These are phyloP conservation scores for Meriones psammophilus DNA, from an alignment of 2,797 vertebrate genomes.

Conservation along the genomic window DNA sequence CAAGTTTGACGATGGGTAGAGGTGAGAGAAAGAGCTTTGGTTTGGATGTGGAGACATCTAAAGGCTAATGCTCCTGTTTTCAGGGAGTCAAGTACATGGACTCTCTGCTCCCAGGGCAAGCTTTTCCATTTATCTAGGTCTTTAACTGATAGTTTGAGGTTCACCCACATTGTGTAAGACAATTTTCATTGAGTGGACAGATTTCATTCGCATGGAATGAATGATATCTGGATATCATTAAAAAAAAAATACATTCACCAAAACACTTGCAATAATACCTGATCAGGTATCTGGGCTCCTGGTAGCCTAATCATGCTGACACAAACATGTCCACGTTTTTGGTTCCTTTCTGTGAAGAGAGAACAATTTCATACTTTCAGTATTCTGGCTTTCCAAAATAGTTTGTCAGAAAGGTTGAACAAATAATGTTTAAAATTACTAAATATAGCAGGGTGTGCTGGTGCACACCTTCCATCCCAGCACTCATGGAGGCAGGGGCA, in stretches of 20 bases:
- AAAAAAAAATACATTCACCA: not conserved
- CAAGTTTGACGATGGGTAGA: not conserved
- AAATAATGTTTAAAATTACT: conserved; percentile 5
- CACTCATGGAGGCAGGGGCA: no score
- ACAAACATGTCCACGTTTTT: not conserved
- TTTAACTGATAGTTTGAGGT: not conserved
- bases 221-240: not conserved
- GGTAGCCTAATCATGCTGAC: not conserved
- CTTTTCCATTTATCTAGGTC: not conserved
- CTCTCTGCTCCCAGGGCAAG: not conserved
- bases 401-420: conserved; percentile 14
- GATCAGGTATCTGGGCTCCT: not conserved
- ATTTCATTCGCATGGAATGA: not conserved
- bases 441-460: not conserved
- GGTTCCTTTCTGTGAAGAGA: not conserved
- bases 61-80: not conserved
- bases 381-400: not conserved
- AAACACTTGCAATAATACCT: conserved; percentile 4
- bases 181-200: not conserved
- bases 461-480: no score
- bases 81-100: not conserved
- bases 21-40: not conserved
- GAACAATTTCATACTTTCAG: not conserved
- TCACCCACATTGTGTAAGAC: not conserved
- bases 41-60: not conserved